Evolutionary conservation across 2,888 invertebrate genomes (phyloP), one percentile per base, ranked within the genome.

Genomic region (Eurytoma californica): DNA sequence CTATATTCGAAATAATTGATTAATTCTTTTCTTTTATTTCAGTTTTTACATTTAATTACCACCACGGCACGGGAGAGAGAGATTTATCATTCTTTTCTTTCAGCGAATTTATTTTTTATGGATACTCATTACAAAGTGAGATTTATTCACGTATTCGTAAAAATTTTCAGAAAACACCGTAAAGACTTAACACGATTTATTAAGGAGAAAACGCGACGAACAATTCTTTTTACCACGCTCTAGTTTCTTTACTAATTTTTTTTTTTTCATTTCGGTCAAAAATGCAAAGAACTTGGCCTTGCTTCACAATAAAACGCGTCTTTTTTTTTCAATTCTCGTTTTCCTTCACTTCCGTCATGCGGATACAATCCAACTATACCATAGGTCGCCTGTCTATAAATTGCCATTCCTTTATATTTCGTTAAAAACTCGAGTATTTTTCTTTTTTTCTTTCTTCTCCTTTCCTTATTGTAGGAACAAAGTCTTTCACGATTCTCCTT

Each of bases 291-390:
- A 20, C n/a, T 68, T 55, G 28, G 69, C 73, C 74, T 75, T 65
- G 66, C 70, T 72, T 75, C n/a, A 75, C 70, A 80, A 82, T 83
- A 83, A 83, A 83, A 82, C 82, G 65, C 77, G 55, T 75, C 20
- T 28, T 47, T 24, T 80, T 67, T 51, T 60, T 24, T 49, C n/a
- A 28, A 73, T 77, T 76, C 72, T 77, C 28, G 53, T 76, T 77
- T 80, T 79, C 84, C 77, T 82, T 80, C 73, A 82, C 85, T 86
- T 85, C 85, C 84, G 86, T 80, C 83, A 78, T 63, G 84, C 85
- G 86, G 85, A 86, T 86, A 85, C 86, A 85, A 87, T 82, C 85
- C 80, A 80, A 82, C 84, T 73, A 84, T 78, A 73, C 85, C 86
- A 81, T 80, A 57, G 73, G 78, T 72, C 75, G 75, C 81, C 79